These are phyloP conservation scores for Drosophila miranda DNA, from an alignment of 1,140 invertebrate genomes.

Conservation along the genomic window DNA sequence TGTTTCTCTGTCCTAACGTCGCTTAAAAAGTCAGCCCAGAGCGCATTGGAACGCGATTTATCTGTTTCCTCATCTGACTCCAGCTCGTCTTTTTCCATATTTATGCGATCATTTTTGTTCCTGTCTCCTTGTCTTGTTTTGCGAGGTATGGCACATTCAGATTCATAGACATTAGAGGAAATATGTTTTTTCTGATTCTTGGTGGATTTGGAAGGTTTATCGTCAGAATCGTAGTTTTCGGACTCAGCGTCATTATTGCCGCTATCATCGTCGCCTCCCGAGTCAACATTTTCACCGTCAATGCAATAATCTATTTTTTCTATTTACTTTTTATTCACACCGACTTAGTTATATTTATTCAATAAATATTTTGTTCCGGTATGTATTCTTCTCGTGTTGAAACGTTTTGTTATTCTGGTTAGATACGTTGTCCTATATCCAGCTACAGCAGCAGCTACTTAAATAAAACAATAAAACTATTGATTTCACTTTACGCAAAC, in stretches of 20 bases:
- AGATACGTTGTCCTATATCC: no score
- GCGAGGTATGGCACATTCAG: constrained; percentile 3
- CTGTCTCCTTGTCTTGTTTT: constrained; percentile 44
- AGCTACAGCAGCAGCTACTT: no score
- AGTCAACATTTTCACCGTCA: constrained; percentile 77
- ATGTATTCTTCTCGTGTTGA: no score
- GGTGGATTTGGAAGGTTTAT: constrained; percentile 19
- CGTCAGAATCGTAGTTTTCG: constrained; percentile 27
- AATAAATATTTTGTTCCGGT: no score
- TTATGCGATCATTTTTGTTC: constrained; percentile 2
- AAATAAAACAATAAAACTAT: no score
- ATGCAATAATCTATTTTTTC: constrained; percentile 82
- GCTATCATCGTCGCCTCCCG: constrained; percentile 64
- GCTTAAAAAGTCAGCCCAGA: constrained; percentile 90
- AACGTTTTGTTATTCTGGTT: no score
- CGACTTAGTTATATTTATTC: no score
- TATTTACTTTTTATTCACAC: no score
- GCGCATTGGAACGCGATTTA: constrained; percentile 87
- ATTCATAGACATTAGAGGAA: not conserved
- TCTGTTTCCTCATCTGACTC: constrained; percentile 84
- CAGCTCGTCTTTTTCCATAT: constrained; percentile 57
- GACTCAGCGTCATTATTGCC: constrained; percentile 47
- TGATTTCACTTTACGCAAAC: no score
- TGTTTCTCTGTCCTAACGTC: constrained; percentile 84
- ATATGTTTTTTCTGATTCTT: not conserved